Percentiles rank a stretch among this genome's conserved stretches.
Evolutionary conservation across 2,888 invertebrate genomes (phyloP).

Genomic region (Aleiodes testaceus): DNA sequence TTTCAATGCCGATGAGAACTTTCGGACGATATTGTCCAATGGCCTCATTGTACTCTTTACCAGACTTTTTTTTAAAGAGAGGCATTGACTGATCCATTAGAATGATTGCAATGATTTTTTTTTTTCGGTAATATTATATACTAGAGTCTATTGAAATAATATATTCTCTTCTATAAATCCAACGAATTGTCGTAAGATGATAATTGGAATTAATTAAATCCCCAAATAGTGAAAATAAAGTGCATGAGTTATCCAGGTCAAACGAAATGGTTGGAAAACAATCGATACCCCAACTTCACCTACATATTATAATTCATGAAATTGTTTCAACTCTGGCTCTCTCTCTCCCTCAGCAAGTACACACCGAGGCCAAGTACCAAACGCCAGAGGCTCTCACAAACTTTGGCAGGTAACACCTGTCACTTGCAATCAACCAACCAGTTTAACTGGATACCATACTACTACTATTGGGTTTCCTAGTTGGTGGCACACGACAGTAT

Average conservation of each 20-base stretch:
- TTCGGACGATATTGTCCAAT: conserved; percentile 2
- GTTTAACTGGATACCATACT: conserved; percentile 53
- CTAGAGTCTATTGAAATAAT: neutral
- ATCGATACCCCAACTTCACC: conserved; percentile 7
- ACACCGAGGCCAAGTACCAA: conserved; percentile 45
- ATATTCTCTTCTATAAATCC: neutral
- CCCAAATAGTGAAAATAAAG: neutral
- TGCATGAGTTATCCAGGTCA: conserved; percentile 17
- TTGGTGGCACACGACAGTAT: conserved; percentile 27
- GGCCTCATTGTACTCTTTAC: neutral
- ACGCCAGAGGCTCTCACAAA: conserved; percentile 49
- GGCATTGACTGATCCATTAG: neutral
- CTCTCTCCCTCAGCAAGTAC: too few species aligned
- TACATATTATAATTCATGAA: conserved; percentile 36
- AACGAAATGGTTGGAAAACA: neutral
- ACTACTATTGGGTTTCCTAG: conserved; percentile 24
- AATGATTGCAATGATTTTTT: conserved; percentile 3
- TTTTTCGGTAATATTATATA: neutral
- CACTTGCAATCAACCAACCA: conserved; percentile 60
- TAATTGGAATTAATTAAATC: conserved; percentile 1
- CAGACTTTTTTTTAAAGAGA: neutral
- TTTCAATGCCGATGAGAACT: conserved; percentile 12
- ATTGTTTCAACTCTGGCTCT: conserved; percentile 48
- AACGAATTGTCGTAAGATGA: too few species aligned
- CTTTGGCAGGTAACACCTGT: conserved; percentile 59